phyloP scores from a whole-genome alignment of 1,140 invertebrate genomes.

The Sesamia nonagrioides region DNA sequence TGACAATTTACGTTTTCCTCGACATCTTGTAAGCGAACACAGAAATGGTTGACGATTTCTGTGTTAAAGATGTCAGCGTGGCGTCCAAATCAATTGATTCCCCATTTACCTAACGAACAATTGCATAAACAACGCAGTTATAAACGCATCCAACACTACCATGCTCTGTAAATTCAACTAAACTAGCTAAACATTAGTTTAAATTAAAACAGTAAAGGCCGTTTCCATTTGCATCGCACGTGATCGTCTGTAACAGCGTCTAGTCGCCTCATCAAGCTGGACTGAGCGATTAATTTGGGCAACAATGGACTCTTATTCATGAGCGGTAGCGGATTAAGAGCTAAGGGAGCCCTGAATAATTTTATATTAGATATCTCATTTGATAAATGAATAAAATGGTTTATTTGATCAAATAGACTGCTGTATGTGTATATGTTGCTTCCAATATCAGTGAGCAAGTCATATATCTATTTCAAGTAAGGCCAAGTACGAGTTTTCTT shows the following conservation, averaged over 20 bases:
- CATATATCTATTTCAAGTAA: too few relatives aligned
- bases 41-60: background rate
- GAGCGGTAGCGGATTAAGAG: conserved; percentile 44
- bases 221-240: conserved; percentile 82
- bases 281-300: conserved; percentile 71
- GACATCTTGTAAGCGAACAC: too few relatives aligned
- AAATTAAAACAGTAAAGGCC: conserved; percentile 81
- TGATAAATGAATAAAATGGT: background rate
- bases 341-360: too few relatives aligned
- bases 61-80: too few relatives aligned
- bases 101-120: conserved; percentile 3
- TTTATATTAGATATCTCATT: background rate
- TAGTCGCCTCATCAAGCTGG: conserved; percentile 79
- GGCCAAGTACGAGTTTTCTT: too few relatives aligned
- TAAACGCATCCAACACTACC: conserved; percentile 33
- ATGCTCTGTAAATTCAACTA: conserved; percentile 47
- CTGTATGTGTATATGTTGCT: too few relatives aligned
- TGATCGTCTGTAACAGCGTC: conserved; percentile 80
- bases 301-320: conserved; percentile 52
- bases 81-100: background rate
- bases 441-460: too few relatives aligned
- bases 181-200: conserved; percentile 73
- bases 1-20: too few relatives aligned
- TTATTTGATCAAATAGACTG: too few relatives aligned
- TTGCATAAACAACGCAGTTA: conserved; percentile 16